These are phyloP conservation scores for Ernsta delagoae DNA, from an alignment of 2,888 invertebrate species.

Conservation along the genomic window DNA sequence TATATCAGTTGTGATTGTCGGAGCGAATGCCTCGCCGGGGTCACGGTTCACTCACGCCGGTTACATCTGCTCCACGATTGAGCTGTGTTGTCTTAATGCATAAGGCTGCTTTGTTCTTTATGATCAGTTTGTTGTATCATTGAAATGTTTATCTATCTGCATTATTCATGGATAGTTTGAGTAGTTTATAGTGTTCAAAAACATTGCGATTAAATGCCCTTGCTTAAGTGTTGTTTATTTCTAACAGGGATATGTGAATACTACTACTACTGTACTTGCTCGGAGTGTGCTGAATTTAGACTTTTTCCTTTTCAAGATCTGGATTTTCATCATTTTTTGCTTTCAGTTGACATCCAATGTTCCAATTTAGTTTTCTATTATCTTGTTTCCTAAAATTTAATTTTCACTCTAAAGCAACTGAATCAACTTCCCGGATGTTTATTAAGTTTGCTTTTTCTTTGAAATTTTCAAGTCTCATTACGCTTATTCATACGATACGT, in stretches of 20 bases:
- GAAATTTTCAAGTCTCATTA: neutral
- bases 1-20: neutral
- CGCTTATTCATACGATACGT: neutral
- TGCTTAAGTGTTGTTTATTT: no score
- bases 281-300: no score
- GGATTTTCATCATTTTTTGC: no score
- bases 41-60: neutral
- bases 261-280: no score
- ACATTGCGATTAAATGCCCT: no score
- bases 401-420: no score
- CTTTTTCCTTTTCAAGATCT: no score
- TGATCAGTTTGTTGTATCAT: neutral
- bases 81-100: conserved; percentile 1
- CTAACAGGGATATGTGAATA: no score
- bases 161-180: neutral
- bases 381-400: no score
- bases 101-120: neutral
- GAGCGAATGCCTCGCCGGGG: conserved; percentile 2
- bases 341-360: no score
- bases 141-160: neutral
- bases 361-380: no score
- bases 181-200: no score
- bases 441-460: neutral
- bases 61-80: neutral
- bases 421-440: neutral